A percentile compares a stretch with the other conserved stretches of the same genome.
These are phyloP conservation scores for Brachionus calyciflorus DNA, from an alignment of 1,140 invertebrate species.

Conservation along the genomic window DNA sequence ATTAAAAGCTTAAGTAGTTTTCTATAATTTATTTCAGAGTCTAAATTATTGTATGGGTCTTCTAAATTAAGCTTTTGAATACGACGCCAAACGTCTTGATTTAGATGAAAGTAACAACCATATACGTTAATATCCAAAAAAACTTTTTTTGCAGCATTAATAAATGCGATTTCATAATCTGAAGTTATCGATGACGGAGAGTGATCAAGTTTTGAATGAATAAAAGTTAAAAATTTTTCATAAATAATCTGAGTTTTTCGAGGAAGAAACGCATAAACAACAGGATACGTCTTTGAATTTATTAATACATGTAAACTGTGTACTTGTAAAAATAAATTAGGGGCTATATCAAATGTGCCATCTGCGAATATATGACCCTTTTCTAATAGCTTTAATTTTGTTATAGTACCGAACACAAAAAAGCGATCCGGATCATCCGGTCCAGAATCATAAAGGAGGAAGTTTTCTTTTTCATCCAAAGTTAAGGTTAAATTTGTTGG, in stretches of 20 bases:
- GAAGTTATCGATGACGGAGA: too few species aligned
- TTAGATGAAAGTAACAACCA: too few species aligned
- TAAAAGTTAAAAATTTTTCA: neutral
- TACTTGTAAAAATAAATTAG: neutral
- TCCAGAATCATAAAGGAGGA: neutral
- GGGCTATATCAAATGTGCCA: neutral
- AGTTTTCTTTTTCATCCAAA: neutral
- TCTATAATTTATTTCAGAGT: too few species aligned
- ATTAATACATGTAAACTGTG: constrained; percentile 4
- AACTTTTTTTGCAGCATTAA: too few species aligned
- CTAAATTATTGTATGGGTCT: too few species aligned
- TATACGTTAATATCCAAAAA: too few species aligned
- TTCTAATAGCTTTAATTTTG: neutral
- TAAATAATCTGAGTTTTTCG: constrained; percentile 5
- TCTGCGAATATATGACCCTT: neutral
- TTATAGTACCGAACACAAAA: neutral
- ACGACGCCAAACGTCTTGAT: too few species aligned
- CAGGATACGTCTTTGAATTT: neutral
- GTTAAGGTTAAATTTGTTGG: neutral
- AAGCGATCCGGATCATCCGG: neutral
- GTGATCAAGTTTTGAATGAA: neutral
- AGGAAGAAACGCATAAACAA: neutral
- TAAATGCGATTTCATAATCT: too few species aligned
- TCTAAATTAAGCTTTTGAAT: too few species aligned
- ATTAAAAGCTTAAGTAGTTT: too few species aligned